Percentiles rank a stretch among this genome's conserved stretches.
phyloP scores from a whole-genome alignment of 2,113 vertebrate species.

The Taurulus bubalis region DNA sequence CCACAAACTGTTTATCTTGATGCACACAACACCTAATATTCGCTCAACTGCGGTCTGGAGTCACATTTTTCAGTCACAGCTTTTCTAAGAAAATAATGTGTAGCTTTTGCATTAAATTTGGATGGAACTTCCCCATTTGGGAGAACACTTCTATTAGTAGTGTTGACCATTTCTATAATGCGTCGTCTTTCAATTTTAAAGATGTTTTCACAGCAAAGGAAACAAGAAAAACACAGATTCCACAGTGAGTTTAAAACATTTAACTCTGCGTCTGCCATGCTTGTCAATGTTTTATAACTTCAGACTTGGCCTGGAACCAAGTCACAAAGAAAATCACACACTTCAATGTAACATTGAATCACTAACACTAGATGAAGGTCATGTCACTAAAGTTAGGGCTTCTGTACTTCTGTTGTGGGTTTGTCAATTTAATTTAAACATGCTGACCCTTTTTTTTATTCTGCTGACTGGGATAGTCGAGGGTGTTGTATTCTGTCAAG shows the following conservation, averaged over 20 bases:
- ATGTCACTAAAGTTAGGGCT: not conserved
- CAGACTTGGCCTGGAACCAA: not conserved
- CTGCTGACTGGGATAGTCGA: constrained; percentile 3
- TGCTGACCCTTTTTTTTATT: constrained; percentile 34
- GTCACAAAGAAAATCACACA: constrained; percentile 1
- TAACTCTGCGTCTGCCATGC: not conserved
- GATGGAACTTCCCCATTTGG: not conserved
- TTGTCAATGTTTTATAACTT: not conserved
- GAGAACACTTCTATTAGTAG: not conserved
- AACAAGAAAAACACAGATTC: not conserved
- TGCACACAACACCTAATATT: not conserved
- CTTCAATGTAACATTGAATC: not conserved
- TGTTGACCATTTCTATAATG: not conserved
- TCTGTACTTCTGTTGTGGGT: not conserved
- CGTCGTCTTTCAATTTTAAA: constrained; percentile 5
- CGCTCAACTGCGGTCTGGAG: not conserved
- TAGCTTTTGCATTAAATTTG: not conserved
- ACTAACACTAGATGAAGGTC: constrained; percentile 1
- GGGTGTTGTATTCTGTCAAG: constrained; percentile 25
- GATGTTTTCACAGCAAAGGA: not conserved
- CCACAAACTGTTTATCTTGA: not conserved
- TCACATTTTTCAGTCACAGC: not conserved
- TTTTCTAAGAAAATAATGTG: not conserved
- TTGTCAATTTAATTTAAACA: not conserved
- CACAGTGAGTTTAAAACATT: not conserved